Percentiles rank a stretch among this genome's conserved stretches.
Conservation (phyloP, 2,888 invertebrate species). For the Heliconius cydno region DNA sequence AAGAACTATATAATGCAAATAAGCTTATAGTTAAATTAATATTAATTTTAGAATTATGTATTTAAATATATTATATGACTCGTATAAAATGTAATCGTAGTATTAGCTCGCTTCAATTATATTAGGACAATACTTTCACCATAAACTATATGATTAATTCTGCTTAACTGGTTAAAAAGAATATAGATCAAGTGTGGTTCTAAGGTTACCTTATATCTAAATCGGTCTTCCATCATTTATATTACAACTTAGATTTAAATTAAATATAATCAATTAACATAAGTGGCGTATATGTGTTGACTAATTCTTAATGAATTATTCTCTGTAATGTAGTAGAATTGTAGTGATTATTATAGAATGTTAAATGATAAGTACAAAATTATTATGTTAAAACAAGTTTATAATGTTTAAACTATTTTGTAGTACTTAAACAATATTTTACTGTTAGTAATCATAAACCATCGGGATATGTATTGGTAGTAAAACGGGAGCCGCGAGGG, state of each 20-base stretch:
- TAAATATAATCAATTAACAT: not conserved
- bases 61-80: not conserved
- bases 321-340: not conserved
- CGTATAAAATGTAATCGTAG: not conserved
- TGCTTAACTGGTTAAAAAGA: not conserved
- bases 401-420: too few relatives aligned
- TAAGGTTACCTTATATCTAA: not conserved
- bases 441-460: too few relatives aligned
- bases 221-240: slow-evolving; percentile 10
- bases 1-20: too few relatives aligned
- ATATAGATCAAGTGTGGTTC: not conserved
- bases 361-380: not conserved
- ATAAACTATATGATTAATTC: not conserved
- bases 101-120: slow-evolving; percentile 8
- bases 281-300: not conserved
- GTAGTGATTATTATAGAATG: not conserved
- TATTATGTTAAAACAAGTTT: not conserved
- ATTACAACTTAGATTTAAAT: not conserved
- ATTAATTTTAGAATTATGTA: not conserved
- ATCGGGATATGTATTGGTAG: too few relatives aligned
- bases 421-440: too few relatives aligned
- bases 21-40: too few relatives aligned
- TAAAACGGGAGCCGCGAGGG: too few relatives aligned
- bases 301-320: slow-evolving; percentile 5
- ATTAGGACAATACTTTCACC: not conserved